These are phyloP conservation scores for Patella ulyssiponensis DNA, from an alignment of 2,888 invertebrate genomes.

Conservation along the genomic window DNA sequence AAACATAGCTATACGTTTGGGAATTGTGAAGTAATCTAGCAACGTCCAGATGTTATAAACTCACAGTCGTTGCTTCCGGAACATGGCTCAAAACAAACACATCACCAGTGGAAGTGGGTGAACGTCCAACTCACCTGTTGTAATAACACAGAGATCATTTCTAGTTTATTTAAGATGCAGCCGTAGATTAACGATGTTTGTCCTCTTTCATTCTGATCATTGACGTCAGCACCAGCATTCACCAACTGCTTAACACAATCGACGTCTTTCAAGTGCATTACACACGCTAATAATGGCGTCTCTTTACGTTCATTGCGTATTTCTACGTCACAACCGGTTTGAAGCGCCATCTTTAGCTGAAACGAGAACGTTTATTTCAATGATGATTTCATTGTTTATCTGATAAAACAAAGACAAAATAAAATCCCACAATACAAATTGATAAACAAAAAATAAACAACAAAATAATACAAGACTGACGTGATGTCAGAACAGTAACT, in stretches of 20 bases:
- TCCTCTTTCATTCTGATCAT: constrained; percentile 19
- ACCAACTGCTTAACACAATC: constrained; percentile 18
- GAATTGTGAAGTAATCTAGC: no score
- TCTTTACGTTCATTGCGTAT: constrained; percentile 18
- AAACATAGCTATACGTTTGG: no score
- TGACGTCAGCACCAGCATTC: constrained; percentile 20
- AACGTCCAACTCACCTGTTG: constrained; percentile 16
- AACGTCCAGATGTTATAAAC: no score
- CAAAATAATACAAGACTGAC: no score
- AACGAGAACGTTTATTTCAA: neutral
- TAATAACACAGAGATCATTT: constrained; percentile 4
- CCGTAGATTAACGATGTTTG: constrained; percentile 22
- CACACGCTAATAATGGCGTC: constrained; percentile 24
- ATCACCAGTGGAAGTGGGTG: no score
- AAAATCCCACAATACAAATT: no score
- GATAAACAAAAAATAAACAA: no score
- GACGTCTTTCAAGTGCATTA: constrained; percentile 17
- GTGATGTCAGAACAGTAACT: no score
- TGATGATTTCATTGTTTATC: neutral
- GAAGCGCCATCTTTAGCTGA: constrained; percentile 18
- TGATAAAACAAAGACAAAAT: no score
- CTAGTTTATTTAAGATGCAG: constrained; percentile 20
- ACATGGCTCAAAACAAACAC: no score
- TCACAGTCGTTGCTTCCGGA: no score
- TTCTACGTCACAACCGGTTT: constrained; percentile 22